Percentiles rank a stretch among this genome's conserved stretches.
Conservation (phyloP, 2,888 invertebrate species). For the Melanargia galathea region DNA sequence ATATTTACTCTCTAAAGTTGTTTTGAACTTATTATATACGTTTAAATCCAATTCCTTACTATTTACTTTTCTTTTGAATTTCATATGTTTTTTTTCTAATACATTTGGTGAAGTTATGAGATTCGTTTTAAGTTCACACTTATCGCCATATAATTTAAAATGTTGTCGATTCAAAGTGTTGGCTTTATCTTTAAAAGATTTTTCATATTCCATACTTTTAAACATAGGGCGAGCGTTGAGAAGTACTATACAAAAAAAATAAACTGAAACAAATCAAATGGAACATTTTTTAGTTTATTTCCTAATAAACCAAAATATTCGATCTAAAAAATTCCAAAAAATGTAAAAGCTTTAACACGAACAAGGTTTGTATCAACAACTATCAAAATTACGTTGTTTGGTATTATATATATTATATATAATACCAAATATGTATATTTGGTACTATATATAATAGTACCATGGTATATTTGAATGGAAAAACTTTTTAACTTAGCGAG, state of each 20-base stretch:
- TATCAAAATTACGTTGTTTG: too few species aligned
- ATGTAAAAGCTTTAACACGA: too few species aligned
- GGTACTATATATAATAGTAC: too few species aligned
- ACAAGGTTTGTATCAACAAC: too few species aligned
- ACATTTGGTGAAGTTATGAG: slow-evolving; percentile 3
- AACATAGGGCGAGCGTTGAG: slow-evolving; percentile 63
- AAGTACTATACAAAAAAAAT: slow-evolving; percentile 68
- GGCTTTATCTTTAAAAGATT: slow-evolving; percentile 32
- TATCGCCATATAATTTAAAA: slow-evolving; percentile 1
- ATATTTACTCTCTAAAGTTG: slow-evolving; percentile 15
- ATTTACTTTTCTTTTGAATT: slow-evolving; percentile 34
- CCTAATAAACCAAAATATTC: too few species aligned
- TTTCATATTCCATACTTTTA: slow-evolving; percentile 58
- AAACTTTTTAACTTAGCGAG: background rate
- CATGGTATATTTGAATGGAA: too few species aligned
- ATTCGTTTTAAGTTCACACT: slow-evolving; percentile 19
- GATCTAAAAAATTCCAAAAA: too few species aligned
- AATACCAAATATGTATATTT: too few species aligned
- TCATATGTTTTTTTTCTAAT: slow-evolving; percentile 25
- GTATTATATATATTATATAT: too few species aligned
- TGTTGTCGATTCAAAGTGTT: background rate
- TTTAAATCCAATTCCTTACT: slow-evolving; percentile 30
- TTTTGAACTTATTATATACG: slow-evolving; percentile 29
- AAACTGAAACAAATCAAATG: slow-evolving; percentile 53
- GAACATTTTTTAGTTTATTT: background rate